These are phyloP conservation scores for Phaonia tiefii DNA, from an alignment of 2,888 invertebrate genomes.

Conservation along the genomic window DNA sequence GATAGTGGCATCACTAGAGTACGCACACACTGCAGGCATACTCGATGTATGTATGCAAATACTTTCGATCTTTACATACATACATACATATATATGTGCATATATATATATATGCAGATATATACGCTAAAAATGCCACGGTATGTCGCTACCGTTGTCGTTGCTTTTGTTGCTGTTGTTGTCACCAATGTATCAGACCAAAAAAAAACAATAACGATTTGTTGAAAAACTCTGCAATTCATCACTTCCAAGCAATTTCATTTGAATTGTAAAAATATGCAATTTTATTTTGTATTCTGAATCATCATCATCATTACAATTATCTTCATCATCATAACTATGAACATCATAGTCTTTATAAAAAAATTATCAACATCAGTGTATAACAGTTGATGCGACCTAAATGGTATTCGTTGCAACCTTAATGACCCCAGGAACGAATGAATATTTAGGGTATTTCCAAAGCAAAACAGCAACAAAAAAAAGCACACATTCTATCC, in stretches of 20 bases:
- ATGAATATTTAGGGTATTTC: no score
- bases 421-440: no score
- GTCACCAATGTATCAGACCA: not conserved
- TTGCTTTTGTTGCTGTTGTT: not conserved
- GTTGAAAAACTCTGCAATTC: constrained; percentile 43
- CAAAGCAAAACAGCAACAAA: no score
- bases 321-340: not conserved
- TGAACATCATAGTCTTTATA: constrained; percentile 7
- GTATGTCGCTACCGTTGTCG: not conserved
- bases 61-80: not conserved
- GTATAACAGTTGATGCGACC: no score
- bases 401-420: no score
- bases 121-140: no score
- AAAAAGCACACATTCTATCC: no score
- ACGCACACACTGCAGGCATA: not conserved
- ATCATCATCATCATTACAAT: no score
- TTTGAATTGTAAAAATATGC: constrained; percentile 39
- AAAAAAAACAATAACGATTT: not conserved
- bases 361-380: no score
- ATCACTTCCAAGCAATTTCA: constrained; percentile 64
- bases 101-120: no score
- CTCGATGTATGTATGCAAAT: constrained; percentile 1
- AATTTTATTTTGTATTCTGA: no score
- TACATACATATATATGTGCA: constrained; percentile 40
- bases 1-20: not conserved